Evolutionary conservation across 2,113 vertebrate genomes (phyloP).

Genomic region (Pteropus alecto): DNA sequence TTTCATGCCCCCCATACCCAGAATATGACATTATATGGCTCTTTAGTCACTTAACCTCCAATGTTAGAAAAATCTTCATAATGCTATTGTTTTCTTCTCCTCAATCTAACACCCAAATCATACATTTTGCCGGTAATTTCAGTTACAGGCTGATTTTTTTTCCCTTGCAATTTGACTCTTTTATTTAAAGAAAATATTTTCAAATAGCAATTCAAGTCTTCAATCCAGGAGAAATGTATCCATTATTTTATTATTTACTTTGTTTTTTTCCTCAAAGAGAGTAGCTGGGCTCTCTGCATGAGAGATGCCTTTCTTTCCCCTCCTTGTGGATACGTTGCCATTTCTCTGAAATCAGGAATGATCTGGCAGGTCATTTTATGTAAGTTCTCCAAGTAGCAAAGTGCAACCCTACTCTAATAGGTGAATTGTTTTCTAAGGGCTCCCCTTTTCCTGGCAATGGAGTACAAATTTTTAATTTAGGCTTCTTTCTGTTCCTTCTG

Average conservation of each 20-base stretch:
- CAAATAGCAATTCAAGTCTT: neutral
- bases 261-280: neutral
- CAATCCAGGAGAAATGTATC: neutral
- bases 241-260: neutral
- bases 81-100: neutral
- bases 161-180: neutral
- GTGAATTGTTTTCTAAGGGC: neutral
- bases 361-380: neutral
- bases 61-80: neutral
- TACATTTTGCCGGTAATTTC: neutral
- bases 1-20: neutral
- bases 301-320: neutral
- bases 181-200: neutral
- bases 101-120: neutral
- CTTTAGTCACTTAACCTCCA: neutral
- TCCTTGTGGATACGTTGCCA: neutral
- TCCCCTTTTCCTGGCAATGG: neutral
- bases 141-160: neutral
- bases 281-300: neutral
- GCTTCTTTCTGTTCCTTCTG: neutral
- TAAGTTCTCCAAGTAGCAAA: neutral
- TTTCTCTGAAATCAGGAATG: neutral
- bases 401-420: neutral
- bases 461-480: neutral
- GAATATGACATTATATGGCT: neutral